Conservation (phyloP, 1,140 invertebrate species). For the Drosophila oshimai region DNA sequence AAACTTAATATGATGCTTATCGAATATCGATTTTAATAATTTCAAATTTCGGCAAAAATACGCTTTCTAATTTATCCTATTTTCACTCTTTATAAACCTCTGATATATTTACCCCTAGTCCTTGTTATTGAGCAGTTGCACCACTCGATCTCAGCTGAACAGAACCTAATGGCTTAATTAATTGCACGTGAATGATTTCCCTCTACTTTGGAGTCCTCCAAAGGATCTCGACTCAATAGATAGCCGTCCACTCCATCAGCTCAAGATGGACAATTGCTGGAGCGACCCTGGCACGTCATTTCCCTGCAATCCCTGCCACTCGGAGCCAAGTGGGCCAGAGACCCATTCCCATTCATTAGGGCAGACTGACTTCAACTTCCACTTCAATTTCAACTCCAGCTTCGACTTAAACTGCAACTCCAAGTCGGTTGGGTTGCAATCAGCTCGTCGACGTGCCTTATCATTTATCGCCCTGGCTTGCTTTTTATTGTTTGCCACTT, state of each 20-base stretch:
- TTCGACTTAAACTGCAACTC: slow-evolving; percentile 12
- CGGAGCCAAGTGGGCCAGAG: slow-evolving; percentile 26
- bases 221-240: slow-evolving; percentile 13
- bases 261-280: slow-evolving; percentile 18
- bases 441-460: slow-evolving; percentile 63
- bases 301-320: slow-evolving; percentile 30
- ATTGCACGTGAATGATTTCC: slow-evolving; percentile 24
- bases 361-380: background rate
- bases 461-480: slow-evolving; percentile 68
- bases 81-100: background rate
- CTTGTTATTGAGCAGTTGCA: background rate
- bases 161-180: slow-evolving; percentile 39
- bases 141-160: background rate
- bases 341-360: slow-evolving; percentile 44
- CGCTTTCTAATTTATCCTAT: too few species aligned
- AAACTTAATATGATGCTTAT: too few species aligned
- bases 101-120: background rate
- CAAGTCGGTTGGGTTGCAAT: slow-evolving; percentile 37
- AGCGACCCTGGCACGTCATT: slow-evolving; percentile 15
- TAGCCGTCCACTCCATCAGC: slow-evolving; percentile 39
- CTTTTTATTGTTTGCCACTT: slow-evolving; percentile 73
- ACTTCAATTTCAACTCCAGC: slow-evolving; percentile 8
- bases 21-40: too few species aligned
- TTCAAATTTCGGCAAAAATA: too few species aligned
- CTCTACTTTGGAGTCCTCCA: background rate